Evolutionary conservation across 2,113 vertebrate genomes (phyloP).

Genomic region (Leucosticte australis): DNA sequence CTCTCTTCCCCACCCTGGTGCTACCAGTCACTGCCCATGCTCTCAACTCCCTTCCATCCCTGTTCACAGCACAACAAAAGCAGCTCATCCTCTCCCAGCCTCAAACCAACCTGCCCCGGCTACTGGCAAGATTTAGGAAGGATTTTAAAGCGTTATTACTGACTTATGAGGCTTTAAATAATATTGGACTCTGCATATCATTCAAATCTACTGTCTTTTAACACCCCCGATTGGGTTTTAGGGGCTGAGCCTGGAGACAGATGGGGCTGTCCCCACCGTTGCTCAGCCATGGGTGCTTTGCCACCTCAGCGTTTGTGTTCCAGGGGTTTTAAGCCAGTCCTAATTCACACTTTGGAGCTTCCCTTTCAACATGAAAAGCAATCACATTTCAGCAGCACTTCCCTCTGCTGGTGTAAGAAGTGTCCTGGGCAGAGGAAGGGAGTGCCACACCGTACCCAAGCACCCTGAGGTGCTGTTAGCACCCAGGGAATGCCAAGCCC

Average conservation of each 20-base stretch:
- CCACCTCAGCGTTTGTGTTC: background rate
- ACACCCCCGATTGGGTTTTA: conserved; percentile 20
- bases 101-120: background rate
- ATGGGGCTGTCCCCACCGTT: background rate
- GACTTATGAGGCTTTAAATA: conserved; percentile 60
- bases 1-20: rapidly evolving
- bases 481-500: rapidly evolving
- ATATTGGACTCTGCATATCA: conserved; percentile 28
- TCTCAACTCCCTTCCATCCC: background rate
- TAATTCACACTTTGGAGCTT: background rate
- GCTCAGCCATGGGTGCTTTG: background rate
- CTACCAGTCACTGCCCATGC: rapidly evolving
- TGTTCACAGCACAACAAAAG: background rate
- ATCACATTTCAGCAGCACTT: background rate
- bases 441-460: rapidly evolving
- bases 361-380: background rate
- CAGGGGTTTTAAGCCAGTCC: background rate
- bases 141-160: conserved; percentile 13
- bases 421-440: background rate
- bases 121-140: conserved; percentile 9
- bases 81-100: background rate
- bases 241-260: conserved; percentile 28
- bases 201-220: conserved; percentile 36
- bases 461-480: background rate
- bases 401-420: rapidly evolving